Evolutionary conservation across 2,888 invertebrate genomes (phyloP).

Genomic region (Metopia argyrocephala): DNA sequence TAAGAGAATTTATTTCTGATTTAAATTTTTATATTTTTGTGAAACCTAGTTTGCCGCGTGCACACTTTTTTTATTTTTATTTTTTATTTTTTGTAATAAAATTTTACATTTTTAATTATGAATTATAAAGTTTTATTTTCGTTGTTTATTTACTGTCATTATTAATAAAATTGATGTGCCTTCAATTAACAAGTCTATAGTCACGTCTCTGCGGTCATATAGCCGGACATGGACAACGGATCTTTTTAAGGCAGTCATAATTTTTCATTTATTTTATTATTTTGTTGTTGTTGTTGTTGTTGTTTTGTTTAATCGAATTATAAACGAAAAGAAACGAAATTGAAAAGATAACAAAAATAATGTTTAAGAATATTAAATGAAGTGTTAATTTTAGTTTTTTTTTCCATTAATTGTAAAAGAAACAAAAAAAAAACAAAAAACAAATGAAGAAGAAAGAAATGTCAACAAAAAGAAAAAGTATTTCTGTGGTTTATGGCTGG

Average conservation of each 20-base stretch:
- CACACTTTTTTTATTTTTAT: background rate
- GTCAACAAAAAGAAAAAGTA: slow-evolving; percentile 45
- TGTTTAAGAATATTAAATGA: slow-evolving; percentile 46
- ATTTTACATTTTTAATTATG: background rate
- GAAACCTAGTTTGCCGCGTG: background rate
- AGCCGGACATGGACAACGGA: slow-evolving; percentile 64
- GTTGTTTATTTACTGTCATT: slow-evolving; percentile 9
- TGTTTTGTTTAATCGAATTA: background rate
- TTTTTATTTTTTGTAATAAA: background rate
- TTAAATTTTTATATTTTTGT: background rate
- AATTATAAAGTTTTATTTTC: slow-evolving; percentile 8
- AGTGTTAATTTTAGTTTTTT: slow-evolving; percentile 37
- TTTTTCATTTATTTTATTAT: background rate
- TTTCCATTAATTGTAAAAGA: background rate
- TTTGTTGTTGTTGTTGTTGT: background rate
- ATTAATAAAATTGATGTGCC: slow-evolving; percentile 6
- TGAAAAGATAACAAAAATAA: slow-evolving; percentile 3
- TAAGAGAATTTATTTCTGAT: no score
- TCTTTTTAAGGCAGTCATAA: slow-evolving; percentile 54
- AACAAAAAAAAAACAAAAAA: slow-evolving; percentile 2
- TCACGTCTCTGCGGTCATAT: slow-evolving; percentile 61
- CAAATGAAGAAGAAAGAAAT: slow-evolving; percentile 8
- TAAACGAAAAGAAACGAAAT: slow-evolving; percentile 23
- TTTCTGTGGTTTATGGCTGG: background rate
- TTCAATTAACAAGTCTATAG: slow-evolving; percentile 33